Base-by-base conservation (phyloP, 2,113 vertebrate genomes). In the Pseudonaja textilis region DNA sequence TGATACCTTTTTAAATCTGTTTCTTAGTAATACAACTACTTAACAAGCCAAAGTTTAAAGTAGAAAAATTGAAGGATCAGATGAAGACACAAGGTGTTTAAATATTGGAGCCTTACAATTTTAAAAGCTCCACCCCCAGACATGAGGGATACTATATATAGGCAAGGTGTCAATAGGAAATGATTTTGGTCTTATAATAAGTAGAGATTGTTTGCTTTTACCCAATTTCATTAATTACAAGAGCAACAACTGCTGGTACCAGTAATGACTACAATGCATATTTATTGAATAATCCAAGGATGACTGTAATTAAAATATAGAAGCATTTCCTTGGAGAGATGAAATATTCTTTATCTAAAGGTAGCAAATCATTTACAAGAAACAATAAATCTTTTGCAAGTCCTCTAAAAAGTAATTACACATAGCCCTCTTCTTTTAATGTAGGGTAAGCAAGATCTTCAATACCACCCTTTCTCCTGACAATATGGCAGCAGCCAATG, bases 401-500 rank as follows among this genome's bases (percentile, higher is more conserved):
- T 0, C 25, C 25, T 90, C 50, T 55, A 20, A 93, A 59, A 25
- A 95, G 52, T 47, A 91, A 14, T 69, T 1, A 0, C 5, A 92
- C 1, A 2, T 1, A 93, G 86, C 89, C 39, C 92, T 96, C 64
- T 95, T 14, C 45, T 95, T 45, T 90, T 57, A 90, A 47, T 89
- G 34, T 85, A 95, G 90, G 85, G 59, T 85, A 93, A 61, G 88
- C 52, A 92, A 90, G 1, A 22, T 87, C 50, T 94, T 86, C 85
- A 55, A 93, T 0, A 92, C 89, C 6, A 96, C 95, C 74, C 20
- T 26, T 93, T 95, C 95, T 93, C 26, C 2, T 89, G 54, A 93
- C 39, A 91, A 96, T 95, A 95, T 20, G 93, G 94, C 95, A 87
- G 26, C 91, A 92, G 92, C 74, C 95, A 95, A 94, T 74, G 50